Evolutionary conservation across 30 jellyfish, hydroid and myxozoan genomes (phyloP), one percentile per base, ranked within the genome.

Genomic region (Rhopilema esculentum): DNA sequence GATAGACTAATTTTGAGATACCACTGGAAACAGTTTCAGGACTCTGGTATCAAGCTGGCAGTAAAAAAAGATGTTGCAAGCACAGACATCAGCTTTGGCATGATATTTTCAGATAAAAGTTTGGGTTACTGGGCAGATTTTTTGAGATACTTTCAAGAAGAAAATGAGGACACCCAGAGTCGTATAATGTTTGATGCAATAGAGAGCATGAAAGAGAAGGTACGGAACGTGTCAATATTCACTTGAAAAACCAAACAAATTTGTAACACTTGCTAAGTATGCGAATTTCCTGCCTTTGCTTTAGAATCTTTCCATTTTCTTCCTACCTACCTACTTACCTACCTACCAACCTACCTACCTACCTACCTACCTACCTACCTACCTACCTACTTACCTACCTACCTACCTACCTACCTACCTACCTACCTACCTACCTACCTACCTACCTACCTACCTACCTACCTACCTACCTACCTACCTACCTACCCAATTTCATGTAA

Each of bases 281-380:
- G n/a, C n/a, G n/a, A n/a, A n/a, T n/a, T n/a, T n/a, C n/a, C n/a
- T n/a, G n/a, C n/a, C n/a, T n/a, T n/a, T n/a, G n/a, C n/a, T n/a
- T n/a, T n/a, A n/a, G n/a, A n/a, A n/a, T n/a, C n/a, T n/a, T n/a
- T n/a, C n/a, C n/a, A n/a, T n/a, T n/a, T n/a, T 51, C 66, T 51
- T 9, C 19, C 66, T 51, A 51, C 66, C 66, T 51, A 51, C 19
- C 66, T 51, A 51, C 19, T 19, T 51, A 51, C 19, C 66, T 51
- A 51, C 19, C 66, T 51, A 51, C 19, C 66, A 9, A 51, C 66
- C 66, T 51, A 51, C 66, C 66, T 51, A 51, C 66, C 66, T 51
- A 51, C 66, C 66, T 51, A 51, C 66, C 66, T 51, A 51, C 66
- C 66, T 51, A 51, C 66, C 66, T 51, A 51, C 66, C 66, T 51